These are phyloP conservation scores for Cataglyphis livida DNA, from an alignment of 2,888 invertebrate genomes.

Conservation along the genomic window DNA sequence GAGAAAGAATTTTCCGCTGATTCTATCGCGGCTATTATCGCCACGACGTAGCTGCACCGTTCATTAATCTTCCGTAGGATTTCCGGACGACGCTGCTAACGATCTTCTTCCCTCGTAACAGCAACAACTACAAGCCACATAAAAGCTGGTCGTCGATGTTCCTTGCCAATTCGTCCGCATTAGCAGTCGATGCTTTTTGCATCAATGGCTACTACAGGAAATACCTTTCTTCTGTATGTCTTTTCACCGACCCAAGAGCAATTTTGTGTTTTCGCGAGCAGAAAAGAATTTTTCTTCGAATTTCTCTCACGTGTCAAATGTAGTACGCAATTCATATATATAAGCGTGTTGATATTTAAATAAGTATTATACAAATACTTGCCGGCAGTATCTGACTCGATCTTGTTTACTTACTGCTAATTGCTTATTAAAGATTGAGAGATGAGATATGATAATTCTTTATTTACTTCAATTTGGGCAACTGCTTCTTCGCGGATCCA, in stretches of 20 bases:
- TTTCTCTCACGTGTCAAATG: neutral
- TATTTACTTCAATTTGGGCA: neutral
- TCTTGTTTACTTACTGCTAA: constrained; percentile 1
- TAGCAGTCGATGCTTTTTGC: constrained; percentile 13
- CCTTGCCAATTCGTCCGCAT: constrained; percentile 10
- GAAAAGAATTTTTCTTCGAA: neutral
- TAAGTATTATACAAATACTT: neutral
- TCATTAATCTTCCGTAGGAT: constrained; percentile 46
- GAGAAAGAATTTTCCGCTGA: neutral
- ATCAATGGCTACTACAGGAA: neutral
- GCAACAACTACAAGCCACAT: constrained; percentile 25
- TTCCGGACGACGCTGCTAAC: constrained; percentile 40
- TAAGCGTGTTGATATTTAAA: constrained; percentile 4
- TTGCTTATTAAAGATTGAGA: neutral
- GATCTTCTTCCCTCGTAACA: constrained; percentile 33
- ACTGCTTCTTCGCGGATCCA: neutral
- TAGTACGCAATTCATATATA: neutral
- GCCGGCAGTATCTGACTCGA: constrained; percentile 1
- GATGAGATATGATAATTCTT: constrained; percentile 6
- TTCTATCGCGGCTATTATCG: neutral
- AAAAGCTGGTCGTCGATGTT: constrained; percentile 22
- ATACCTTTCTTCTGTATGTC: neutral
- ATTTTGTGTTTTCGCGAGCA: neutral
- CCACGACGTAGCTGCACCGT: neutral
- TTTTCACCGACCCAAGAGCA: neutral